Evolutionary conservation across 2,113 vertebrate species (phyloP).

Genomic region (Protobothrops mucrosquamatus): DNA sequence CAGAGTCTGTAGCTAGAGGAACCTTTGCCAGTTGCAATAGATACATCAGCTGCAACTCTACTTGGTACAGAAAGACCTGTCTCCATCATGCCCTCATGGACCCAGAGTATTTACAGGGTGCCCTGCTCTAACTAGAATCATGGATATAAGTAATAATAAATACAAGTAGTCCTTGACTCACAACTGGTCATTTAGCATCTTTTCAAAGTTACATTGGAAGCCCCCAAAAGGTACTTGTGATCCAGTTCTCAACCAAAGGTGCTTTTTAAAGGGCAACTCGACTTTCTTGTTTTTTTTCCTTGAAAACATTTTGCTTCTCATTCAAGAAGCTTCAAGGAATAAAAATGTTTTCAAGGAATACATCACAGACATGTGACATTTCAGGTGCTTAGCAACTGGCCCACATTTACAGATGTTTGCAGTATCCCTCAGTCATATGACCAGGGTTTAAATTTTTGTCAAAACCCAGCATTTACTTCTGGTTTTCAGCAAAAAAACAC

Average conservation of each 20-base stretch:
- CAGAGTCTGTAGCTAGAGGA: neutral
- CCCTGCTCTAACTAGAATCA: neutral
- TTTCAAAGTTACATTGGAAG: no score
- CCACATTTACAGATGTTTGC: neutral
- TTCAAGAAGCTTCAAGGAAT: neutral
- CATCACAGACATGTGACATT: neutral
- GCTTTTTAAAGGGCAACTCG: no score
- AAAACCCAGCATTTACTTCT: neutral
- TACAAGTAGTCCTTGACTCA: no score
- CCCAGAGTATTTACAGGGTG: neutral
- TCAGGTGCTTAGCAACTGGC: neutral
- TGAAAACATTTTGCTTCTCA: neutral
- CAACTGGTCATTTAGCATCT: no score
- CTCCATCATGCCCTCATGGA: neutral
- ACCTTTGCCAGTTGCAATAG: neutral
- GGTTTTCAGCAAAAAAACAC: neutral
- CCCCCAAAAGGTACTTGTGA: no score
- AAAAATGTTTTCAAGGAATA: neutral
- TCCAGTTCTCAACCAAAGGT: no score
- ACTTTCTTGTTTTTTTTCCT: neutral
- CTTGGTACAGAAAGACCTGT: neutral
- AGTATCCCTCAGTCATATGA: neutral
- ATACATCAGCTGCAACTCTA: neutral
- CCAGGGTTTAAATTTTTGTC: neutral
- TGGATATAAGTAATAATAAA: no score